Evolutionary conservation across 2,888 invertebrate species (phyloP), one percentile per base, ranked within the genome.

Genomic region (Apamea monoglypha): DNA sequence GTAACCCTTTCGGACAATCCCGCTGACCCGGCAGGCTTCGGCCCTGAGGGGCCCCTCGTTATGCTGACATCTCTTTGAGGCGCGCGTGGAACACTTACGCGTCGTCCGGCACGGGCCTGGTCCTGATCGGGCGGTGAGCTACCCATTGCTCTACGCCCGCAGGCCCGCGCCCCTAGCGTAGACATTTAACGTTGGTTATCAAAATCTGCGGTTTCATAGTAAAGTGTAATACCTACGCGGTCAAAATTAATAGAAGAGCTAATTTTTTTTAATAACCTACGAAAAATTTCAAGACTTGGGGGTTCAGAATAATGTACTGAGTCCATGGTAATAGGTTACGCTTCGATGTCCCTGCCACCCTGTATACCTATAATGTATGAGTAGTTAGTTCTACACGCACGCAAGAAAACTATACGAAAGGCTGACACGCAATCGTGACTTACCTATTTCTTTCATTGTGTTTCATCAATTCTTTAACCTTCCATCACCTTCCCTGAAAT

Each of bases 381-480:
- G 16, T 29, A 32, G 69, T 70, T 40, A 59, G 40, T 61, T 71
- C 56, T 40, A 76, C 79, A 81, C 75, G 68, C 87, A 74, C 73
- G 74, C 73, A 66, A 73, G 64, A 80, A 78, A 74, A 84, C 40
- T 69, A 71, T 18, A 80, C 68, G 77, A 86, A 87, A 82, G 61
- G 29, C 80, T 76, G 63, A 36, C 86, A 87, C 87, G 81, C 81
- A 73, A 84, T 84, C 84, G 76, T 88, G 88, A 82, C 82, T 82
- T 40, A 71, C n/a, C 61, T 80, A 74, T 73, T 78, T 73, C 36
- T 70, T 56, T 73, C 32, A 63, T 79, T 66, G 10, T 75, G 69
- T 80, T 80, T 86, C 73, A 78, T 78, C 63, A 78, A 75, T 78
- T 72, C 36, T 44, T 64, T 69, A 74, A 66, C 61, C 73, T 86